A percentile compares a stretch with the other conserved stretches of the same genome.
Conservation (phyloP, 2,888 invertebrate genomes). For the Sarcophaga rosellei region DNA sequence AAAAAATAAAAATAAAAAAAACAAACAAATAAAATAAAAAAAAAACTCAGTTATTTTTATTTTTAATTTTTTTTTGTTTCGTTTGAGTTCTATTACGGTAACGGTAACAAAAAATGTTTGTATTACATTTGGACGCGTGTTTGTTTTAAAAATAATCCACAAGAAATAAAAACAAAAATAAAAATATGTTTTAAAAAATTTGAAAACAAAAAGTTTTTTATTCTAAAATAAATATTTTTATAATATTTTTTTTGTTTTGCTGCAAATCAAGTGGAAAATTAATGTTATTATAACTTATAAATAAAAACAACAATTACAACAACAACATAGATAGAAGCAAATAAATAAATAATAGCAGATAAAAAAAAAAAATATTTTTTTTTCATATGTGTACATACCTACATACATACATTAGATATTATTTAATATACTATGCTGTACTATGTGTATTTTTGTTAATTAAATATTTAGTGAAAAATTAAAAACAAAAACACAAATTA, state of each 20-base stretch:
- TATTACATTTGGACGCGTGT: conserved; percentile 55
- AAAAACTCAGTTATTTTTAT: conserved; percentile 62
- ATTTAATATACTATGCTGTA: too few species aligned
- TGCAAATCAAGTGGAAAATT: conserved; percentile 24
- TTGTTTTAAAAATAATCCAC: conserved; percentile 62
- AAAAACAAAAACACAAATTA: too few species aligned
- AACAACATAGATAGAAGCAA: conserved; percentile 6
- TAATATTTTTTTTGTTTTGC: not conserved
- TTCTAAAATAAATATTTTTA: conserved; percentile 37
- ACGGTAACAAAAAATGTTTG: not conserved
- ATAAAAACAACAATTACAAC: not conserved
- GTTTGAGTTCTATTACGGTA: conserved; percentile 22
- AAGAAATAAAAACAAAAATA: conserved; percentile 12
- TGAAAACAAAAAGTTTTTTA: conserved; percentile 13
- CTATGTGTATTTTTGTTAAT: not conserved
- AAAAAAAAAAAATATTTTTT: not conserved
- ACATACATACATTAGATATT: too few species aligned
- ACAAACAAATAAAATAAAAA: conserved; percentile 41
- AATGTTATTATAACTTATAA: not conserved
- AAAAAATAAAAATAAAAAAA: conserved; percentile 50
- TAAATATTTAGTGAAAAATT: conserved; percentile 3
- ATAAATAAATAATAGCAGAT: not conserved
- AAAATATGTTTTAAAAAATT: not conserved
- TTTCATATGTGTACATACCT: too few species aligned
- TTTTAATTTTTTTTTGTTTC: conserved; percentile 39